phyloP scores from a whole-genome alignment of 2,888 invertebrate species.

The Ryuthela nishihirai region DNA sequence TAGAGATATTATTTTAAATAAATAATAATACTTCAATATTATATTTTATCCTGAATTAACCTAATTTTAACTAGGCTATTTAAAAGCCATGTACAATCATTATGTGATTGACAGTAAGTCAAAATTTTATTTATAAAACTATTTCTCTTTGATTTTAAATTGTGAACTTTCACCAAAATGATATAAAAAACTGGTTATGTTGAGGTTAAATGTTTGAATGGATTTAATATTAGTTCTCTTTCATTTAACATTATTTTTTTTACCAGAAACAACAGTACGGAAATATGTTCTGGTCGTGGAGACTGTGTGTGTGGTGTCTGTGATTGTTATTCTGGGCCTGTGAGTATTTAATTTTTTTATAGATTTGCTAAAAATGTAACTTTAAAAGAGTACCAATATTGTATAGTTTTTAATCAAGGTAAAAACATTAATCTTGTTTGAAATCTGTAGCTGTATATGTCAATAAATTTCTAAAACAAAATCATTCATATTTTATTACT shows the following conservation, averaged over 20 bases:
- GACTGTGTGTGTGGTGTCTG: conserved; percentile 87
- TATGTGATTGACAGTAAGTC: too few relatives aligned
- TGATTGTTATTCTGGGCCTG: conserved; percentile 57
- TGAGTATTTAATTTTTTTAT: conserved; percentile 29
- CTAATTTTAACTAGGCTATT: too few relatives aligned
- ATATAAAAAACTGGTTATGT: neutral
- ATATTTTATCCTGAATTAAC: too few relatives aligned
- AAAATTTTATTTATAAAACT: too few relatives aligned
- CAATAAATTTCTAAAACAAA: neutral
- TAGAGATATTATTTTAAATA: too few relatives aligned
- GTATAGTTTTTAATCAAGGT: neutral
- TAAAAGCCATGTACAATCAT: too few relatives aligned
- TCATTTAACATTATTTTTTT: neutral
- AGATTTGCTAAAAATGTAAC: too few relatives aligned
- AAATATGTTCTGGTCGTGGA: conserved; percentile 78
- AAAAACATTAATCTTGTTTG: neutral
- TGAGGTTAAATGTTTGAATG: neutral
- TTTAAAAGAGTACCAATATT: neutral
- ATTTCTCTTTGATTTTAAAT: too few relatives aligned
- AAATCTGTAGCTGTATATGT: neutral
- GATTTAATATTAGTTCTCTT: neutral
- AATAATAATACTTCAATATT: too few relatives aligned
- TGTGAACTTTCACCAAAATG: neutral
- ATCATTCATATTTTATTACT: too few relatives aligned
- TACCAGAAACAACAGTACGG: conserved; percentile 16